These are phyloP conservation scores for Aphelenchoides avenae DNA, from an alignment of 1,140 invertebrate genomes.

Conservation along the genomic window DNA sequence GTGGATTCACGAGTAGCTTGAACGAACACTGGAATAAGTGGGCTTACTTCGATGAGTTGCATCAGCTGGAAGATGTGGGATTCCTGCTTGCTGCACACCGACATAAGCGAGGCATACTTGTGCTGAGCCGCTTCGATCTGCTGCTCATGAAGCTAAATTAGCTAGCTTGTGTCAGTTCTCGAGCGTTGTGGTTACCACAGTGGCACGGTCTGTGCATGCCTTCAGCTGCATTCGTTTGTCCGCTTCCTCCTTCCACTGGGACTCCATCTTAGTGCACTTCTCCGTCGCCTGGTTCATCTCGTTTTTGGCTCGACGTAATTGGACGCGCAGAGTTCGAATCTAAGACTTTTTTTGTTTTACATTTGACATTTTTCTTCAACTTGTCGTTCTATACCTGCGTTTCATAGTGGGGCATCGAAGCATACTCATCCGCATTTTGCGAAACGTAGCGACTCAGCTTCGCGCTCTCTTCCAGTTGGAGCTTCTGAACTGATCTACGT, in stretches of 20 bases:
- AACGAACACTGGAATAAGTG: too few species aligned
- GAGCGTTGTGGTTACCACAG: constrained; percentile 10
- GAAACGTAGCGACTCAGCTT: background rate
- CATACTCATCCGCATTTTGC: constrained; percentile 1
- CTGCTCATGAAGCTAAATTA: constrained; percentile 11
- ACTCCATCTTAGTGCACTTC: constrained; percentile 9
- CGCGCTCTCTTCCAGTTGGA: background rate
- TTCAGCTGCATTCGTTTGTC: constrained; percentile 19
- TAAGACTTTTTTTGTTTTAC: background rate
- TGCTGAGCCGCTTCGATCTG: constrained; percentile 9
- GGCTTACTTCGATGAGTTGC: constrained; percentile 6
- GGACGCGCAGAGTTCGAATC: background rate
- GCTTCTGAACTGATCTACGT: background rate
- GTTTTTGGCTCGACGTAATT: constrained; percentile 4
- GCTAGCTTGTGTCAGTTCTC: background rate
- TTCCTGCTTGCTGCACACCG: constrained; percentile 21
- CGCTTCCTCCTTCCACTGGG: constrained; percentile 7
- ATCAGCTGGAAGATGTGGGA: constrained; percentile 18
- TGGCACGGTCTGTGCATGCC: constrained; percentile 3
- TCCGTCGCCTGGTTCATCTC: constrained; percentile 5
- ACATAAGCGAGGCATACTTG: constrained; percentile 19
- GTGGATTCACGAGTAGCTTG: too few species aligned
- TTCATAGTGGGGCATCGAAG: constrained; percentile 11
- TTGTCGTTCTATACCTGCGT: constrained; percentile 5
- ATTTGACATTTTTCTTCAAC: background rate